Conservation (phyloP, 2,113 vertebrate genomes). For the Phodopus roborovskii region DNA sequence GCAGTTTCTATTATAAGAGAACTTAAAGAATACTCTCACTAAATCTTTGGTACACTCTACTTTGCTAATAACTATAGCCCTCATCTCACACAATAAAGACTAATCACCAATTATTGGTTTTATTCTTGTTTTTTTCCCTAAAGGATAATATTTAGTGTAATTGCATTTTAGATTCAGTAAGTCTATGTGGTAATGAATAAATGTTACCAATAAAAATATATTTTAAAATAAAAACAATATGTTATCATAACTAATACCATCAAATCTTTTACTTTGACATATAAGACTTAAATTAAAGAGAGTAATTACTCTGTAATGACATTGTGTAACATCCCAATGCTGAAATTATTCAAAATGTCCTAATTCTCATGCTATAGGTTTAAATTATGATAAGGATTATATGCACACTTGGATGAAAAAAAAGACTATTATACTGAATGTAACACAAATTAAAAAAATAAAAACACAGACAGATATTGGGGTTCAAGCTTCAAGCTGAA, state of each 20-base stretch:
- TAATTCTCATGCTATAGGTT: slow-evolving; percentile 25
- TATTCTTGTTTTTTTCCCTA: not conserved
- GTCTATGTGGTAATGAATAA: not conserved
- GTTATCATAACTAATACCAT: not conserved
- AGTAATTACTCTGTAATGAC: not conserved
- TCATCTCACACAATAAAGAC: not conserved
- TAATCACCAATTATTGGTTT: not conserved
- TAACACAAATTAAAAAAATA: no score
- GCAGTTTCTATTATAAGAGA: no score
- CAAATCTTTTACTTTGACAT: slow-evolving; percentile 12
- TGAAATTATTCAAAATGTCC: slow-evolving; percentile 52
- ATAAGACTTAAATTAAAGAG: not conserved
- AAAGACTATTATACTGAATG: slow-evolving; percentile 22
- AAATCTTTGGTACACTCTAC: not conserved
- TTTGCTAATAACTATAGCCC: not conserved
- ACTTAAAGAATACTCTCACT: not conserved
- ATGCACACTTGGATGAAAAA: slow-evolving; percentile 38
- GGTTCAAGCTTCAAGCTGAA: no score
- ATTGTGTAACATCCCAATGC: not conserved
- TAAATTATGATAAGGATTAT: slow-evolving; percentile 53
- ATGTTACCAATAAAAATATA: not conserved
- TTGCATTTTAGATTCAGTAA: not conserved
- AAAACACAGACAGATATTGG: no score
- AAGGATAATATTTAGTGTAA: not conserved
- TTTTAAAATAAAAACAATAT: not conserved